These are phyloP conservation scores for Stichopus chloronotus DNA, from an alignment of 35 echinoderm and acorn worm species.

Conservation along the genomic window DNA sequence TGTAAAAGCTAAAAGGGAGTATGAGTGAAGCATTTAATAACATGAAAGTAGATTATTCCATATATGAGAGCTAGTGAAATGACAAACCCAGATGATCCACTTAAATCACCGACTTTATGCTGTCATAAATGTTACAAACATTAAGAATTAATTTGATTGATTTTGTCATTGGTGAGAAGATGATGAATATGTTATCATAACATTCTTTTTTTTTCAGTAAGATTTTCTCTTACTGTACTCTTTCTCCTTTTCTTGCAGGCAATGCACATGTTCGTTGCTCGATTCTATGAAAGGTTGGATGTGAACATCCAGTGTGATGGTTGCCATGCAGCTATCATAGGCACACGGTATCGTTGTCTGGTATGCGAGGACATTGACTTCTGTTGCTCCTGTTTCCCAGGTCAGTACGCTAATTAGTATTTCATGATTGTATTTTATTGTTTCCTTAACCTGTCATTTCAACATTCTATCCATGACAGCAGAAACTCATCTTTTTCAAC, in stretches of 20 bases:
- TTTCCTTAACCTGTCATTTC: not conserved
- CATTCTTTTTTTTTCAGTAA: no score
- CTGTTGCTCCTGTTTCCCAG: conserved; percentile 89
- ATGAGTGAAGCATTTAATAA: no score
- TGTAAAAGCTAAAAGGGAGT: no score
- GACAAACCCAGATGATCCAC: no score
- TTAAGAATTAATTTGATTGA: no score
- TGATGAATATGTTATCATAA: no score
- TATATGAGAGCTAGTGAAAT: no score
- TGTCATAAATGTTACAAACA: no score
- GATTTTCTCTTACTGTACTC: no score
- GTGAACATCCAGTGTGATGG: conserved; percentile 91
- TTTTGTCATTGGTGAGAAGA: no score
- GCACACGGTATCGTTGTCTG: conserved; percentile 75
- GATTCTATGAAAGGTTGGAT: conserved; percentile 85
- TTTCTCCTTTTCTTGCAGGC: conserved; percentile 60
- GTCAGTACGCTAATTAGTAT: conserved; percentile 24
- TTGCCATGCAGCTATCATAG: conserved; percentile 69
- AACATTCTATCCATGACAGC: not conserved
- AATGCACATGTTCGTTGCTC: conserved; percentile 97
- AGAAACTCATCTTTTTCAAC: not conserved
- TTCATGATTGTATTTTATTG: not conserved
- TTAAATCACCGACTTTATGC: no score
- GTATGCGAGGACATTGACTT: conserved; percentile 95
- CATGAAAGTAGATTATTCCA: no score